Evolutionary conservation across 2,797 vertebrate species (phyloP), one percentile per base, ranked within the genome.

Genomic region (Bryconaethiops microstoma): DNA sequence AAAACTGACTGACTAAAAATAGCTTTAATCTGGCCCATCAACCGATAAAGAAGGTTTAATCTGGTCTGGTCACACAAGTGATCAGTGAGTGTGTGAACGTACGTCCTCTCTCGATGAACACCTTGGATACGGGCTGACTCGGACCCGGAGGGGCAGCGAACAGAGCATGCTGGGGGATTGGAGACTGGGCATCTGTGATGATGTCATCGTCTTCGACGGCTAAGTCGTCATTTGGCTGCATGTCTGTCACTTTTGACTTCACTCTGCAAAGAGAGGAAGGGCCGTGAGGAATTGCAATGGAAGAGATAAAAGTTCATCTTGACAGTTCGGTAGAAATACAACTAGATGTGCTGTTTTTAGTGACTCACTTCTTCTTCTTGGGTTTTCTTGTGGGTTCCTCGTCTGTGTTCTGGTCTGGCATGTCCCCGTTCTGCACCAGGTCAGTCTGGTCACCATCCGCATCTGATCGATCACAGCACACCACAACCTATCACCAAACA

Each of bases 101-200:
- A 99, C 98, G 92, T 86, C 90, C 96, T 88, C 94, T 96, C 90
- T 99, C 98, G 5, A 99, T 94, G 70, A 99, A 99, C 35, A 99
- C 92, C 88, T 97, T 99, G 82, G 95, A 93, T 16, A 98, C 94
- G 0, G 97, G 96, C 87, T 98, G 97, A 91, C 98, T 99, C 81
- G 93, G 89, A 19, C 95, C 93, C 52, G 92, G 92, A 0, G 97
- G 96, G 17, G 95, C 95, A 0, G 96, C 90, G 87, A 97, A 98
- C 72, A 97, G 83, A 55, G 95, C 91, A 72, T 95, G 96, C 35
- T 94, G 96, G 10, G 92, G 90, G 79, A 92, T 87, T 0, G 89
- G 89, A 2, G 90, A 84, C 3, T 90, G 92, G 21, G 92, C 88
- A 48, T 96, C 95, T 0, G 94, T 93, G 84, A 98, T 89, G 14